Percentiles rank a stretch among this genome's conserved stretches.
These are phyloP conservation scores for Myzus persicae DNA, from an alignment of 1,140 invertebrate genomes.

Conservation along the genomic window DNA sequence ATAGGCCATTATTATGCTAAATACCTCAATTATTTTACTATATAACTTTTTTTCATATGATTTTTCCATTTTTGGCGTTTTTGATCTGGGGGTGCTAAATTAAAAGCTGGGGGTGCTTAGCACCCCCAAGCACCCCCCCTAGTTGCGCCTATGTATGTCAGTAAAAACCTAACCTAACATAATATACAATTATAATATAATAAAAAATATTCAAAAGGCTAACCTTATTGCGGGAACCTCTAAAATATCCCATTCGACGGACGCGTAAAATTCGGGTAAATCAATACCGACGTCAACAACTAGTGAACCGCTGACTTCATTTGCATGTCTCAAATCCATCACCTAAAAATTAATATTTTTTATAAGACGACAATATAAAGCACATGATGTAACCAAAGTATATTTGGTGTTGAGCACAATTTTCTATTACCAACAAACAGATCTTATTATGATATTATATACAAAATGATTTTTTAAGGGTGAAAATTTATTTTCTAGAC, in stretches of 20 bases:
- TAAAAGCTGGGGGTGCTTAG: too few relatives aligned
- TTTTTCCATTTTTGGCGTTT: too few relatives aligned
- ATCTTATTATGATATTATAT: too few relatives aligned
- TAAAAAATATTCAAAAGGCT: neutral
- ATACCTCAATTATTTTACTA: too few relatives aligned
- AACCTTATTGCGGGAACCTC: slow-evolving; percentile 91
- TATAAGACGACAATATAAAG: neutral
- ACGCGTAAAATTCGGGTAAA: slow-evolving; percentile 93
- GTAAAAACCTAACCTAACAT: too few relatives aligned
- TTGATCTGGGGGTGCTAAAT: too few relatives aligned
- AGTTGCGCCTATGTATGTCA: too few relatives aligned
- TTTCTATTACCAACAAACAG: neutral
- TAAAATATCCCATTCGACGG: slow-evolving; percentile 98
- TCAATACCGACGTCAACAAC: slow-evolving; percentile 89
- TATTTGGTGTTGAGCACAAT: neutral
- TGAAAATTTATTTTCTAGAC: too few relatives aligned
- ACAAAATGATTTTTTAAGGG: neutral
- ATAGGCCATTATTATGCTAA: too few relatives aligned
- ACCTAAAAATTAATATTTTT: slow-evolving; percentile 71
- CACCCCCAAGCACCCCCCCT: too few relatives aligned
- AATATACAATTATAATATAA: neutral
- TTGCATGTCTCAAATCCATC: slow-evolving; percentile 86
- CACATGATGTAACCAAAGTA: neutral
- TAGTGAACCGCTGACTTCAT: slow-evolving; percentile 82
- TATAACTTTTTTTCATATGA: too few relatives aligned